These are phyloP conservation scores for Hylaeus volcanicus DNA, from an alignment of 1,140 invertebrate genomes.

Conservation along the genomic window DNA sequence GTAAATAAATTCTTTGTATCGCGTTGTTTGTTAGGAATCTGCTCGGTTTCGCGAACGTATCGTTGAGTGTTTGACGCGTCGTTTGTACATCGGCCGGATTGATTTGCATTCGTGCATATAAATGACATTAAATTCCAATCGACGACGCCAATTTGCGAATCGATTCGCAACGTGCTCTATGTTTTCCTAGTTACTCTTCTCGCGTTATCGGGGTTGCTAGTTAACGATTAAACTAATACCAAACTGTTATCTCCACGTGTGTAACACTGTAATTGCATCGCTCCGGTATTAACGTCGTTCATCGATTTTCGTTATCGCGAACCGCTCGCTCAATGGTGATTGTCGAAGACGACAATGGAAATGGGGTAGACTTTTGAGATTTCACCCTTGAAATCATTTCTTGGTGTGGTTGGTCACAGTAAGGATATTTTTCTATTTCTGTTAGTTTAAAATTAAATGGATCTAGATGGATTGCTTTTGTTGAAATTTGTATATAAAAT, in stretches of 20 bases:
- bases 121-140: constrained; percentile 35
- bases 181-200: constrained; percentile 11
- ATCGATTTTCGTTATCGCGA: neutral
- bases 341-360: too few relatives aligned
- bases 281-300: neutral
- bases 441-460: too few relatives aligned
- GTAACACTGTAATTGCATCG: constrained; percentile 6
- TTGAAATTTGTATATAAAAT: too few relatives aligned
- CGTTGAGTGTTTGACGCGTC: neutral
- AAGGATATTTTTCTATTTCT: too few relatives aligned
- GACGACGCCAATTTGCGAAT: constrained; percentile 6
- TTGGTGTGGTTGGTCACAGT: too few relatives aligned
- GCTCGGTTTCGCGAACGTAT: constrained; percentile 7
- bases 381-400: too few relatives aligned
- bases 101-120: constrained; percentile 33
- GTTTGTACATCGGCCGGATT: neutral
- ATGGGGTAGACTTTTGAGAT: neutral
- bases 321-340: neutral
- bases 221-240: constrained; percentile 23
- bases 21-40: neutral
- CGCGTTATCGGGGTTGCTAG: neutral
- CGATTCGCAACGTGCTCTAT: neutral
- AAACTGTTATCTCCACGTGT: too few relatives aligned
- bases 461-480: too few relatives aligned
- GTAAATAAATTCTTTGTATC: neutral